Evolutionary conservation across 2,797 vertebrate genomes (phyloP), one percentile per base, ranked within the genome.

Genomic region (Emydoidea blandingii): DNA sequence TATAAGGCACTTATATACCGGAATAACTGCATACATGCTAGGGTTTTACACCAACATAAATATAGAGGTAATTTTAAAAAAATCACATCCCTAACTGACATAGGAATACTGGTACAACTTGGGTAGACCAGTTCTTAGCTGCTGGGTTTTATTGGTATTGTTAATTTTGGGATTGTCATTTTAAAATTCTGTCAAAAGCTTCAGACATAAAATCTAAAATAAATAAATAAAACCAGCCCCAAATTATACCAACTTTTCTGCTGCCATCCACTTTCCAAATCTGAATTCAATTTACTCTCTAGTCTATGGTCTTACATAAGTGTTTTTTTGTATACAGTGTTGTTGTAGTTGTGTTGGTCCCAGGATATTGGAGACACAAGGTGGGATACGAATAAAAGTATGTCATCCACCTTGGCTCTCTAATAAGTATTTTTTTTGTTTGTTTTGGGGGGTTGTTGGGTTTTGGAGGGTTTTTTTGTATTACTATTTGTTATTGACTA

Each of bases 171-270:
- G 50, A 34, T 44, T 41, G 31, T 85, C 37, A 80, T 80, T 96
- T 92, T 90, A 91, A 85, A 93, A 47, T 88, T 18, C 56, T 96
- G 44, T 25, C 62, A 85, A 74, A 90, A 78, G 12, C 2, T 80
- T 85, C 54, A 87, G 74, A 68, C 41, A 87, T 65, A 95, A 90
- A 85, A 88, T 87, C 57, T 65, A 34, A 84, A 88, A 83, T 87
- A 82, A 92, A 74, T 18, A 50, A 88, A 91, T 88, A 85, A 95
- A 72, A 0, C n/a, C 9, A 68, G 4, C 2, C 37, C 0, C 0
- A 79, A 90, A 19, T 29, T 15, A 16, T 6, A 84, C 81, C 56
- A 91, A 25, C 80, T n/a, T 80, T 47, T 65, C 82, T 87, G n/a
- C 54, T 91, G 81, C 79, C 4, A 93, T 21, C 25, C 1, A 44